phyloP scores from a whole-genome alignment of 2,888 invertebrate genomes.

The Hypercompe scribonia region DNA sequence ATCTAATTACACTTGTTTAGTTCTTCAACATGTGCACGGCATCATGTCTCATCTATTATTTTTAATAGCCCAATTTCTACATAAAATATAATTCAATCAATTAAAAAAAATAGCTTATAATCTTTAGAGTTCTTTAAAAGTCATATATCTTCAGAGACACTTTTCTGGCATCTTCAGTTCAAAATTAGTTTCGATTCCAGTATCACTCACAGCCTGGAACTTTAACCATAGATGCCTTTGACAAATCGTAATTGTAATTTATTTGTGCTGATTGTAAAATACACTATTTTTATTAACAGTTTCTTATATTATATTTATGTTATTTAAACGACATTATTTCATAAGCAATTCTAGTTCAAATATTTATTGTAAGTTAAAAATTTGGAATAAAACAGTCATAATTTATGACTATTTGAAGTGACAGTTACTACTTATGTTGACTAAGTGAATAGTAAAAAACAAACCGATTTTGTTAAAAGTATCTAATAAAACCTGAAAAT shows the following conservation, averaged over 20 bases:
- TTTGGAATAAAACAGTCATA: neutral
- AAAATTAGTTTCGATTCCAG: constrained; percentile 44
- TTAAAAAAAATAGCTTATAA: constrained; percentile 30
- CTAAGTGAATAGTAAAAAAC: no score
- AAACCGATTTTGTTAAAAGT: no score
- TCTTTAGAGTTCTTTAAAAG: constrained; percentile 26
- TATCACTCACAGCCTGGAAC: constrained; percentile 39
- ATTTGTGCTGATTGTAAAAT: neutral
- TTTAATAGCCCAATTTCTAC: no score
- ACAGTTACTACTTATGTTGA: neutral
- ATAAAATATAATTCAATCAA: no score
- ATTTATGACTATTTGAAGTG: neutral
- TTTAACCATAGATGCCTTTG: constrained; percentile 41
- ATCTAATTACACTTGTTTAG: no score
- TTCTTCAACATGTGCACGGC: no score
- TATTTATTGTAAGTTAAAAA: neutral
- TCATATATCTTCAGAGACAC: constrained; percentile 45
- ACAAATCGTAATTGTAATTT: constrained; percentile 24
- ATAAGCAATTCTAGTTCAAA: neutral
- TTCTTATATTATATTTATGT: neutral
- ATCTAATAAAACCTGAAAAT: no score
- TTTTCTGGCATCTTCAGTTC: constrained; percentile 40
- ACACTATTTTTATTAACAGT: neutral
- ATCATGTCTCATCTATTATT: no score
- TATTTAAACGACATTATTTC: no score